Evolutionary conservation across 23 tunicate species (phyloP), one percentile per base, ranked within the genome.

Genomic region (Ciona savignyi): DNA sequence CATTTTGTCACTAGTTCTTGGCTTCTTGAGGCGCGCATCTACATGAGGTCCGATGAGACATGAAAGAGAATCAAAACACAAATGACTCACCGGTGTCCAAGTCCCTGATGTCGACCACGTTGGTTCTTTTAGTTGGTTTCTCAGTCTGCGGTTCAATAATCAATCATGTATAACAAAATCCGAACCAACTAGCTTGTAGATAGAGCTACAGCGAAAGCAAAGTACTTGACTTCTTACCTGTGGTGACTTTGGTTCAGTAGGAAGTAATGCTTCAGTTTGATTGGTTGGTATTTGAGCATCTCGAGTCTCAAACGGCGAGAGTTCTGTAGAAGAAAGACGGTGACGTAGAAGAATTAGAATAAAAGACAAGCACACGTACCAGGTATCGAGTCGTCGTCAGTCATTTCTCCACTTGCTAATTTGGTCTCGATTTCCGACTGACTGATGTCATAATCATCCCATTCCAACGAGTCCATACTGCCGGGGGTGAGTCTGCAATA

Each of bases 401-500:
- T 64, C 60, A 71, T 27, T 4, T 22, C 65, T 2, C 68, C 69
- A 34, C 75, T 68, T 0, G 29, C 69, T 61, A 74, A 23, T 34
- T 83, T 83, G 27, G 88, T 68, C 0, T 73, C 79, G 4, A 78
- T 32, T 0, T 76, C 84, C 3, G 84, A 73, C 32, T 78, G 84
- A 33, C 81, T 72, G 84, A 77, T 77, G 74, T 81, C 87, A 56
- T 81, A 88, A 20, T 21, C 27, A 23, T 88, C 96, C 96, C 96
- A 88, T 72, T 88, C 96, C 48, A 88, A 72, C 27, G 80, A 74
- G 19, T 75, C 75, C 30, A 31, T 67, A 62, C 81, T 82, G 21
- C 65, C 62, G 22, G 96, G 95, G 26, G 87, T 70, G 1, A 62
- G 66, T 35, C 96, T 88, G 64, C 27, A 77, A 3, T 65, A 30